phyloP scores from a whole-genome alignment of 1,140 invertebrate species.

The Mamestra configurata region DNA sequence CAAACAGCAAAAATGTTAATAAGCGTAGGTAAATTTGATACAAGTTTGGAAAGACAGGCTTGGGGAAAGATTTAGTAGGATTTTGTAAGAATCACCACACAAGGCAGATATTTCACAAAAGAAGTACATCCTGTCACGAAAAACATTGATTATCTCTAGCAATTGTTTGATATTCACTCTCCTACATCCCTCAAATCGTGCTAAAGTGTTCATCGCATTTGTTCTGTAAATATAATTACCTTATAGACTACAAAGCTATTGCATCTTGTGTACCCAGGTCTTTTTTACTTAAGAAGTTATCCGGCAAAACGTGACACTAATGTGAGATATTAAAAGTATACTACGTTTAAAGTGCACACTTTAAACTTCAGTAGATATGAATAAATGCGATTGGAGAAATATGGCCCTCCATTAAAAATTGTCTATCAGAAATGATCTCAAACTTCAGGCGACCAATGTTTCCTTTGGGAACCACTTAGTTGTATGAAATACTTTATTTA shows the following conservation, averaged over 20 bases:
- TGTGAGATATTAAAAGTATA: background rate
- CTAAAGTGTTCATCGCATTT: too few species aligned
- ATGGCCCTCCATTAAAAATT: background rate
- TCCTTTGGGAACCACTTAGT: constrained; percentile 29
- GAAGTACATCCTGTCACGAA: too few species aligned
- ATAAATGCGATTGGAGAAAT: background rate
- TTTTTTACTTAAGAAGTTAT: background rate
- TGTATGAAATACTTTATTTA: constrained; percentile 42
- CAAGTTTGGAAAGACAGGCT: too few species aligned
- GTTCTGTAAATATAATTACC: background rate
- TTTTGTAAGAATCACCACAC: too few species aligned
- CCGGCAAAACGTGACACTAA: background rate
- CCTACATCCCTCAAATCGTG: too few species aligned
- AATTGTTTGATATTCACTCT: too few species aligned
- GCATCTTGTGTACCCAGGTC: background rate
- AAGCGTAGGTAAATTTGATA: too few species aligned
- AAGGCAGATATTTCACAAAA: too few species aligned
- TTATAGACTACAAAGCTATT: background rate
- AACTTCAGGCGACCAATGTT: constrained; percentile 5
- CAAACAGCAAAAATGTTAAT: too few species aligned
- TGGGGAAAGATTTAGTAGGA: too few species aligned
- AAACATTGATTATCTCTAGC: too few species aligned
- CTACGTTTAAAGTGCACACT: background rate
- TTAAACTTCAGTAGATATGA: constrained; percentile 10
- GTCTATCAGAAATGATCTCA: background rate